These are phyloP conservation scores for Brachyhypopomus gauderio DNA, from an alignment of 2,113 vertebrate species.

Conservation along the genomic window DNA sequence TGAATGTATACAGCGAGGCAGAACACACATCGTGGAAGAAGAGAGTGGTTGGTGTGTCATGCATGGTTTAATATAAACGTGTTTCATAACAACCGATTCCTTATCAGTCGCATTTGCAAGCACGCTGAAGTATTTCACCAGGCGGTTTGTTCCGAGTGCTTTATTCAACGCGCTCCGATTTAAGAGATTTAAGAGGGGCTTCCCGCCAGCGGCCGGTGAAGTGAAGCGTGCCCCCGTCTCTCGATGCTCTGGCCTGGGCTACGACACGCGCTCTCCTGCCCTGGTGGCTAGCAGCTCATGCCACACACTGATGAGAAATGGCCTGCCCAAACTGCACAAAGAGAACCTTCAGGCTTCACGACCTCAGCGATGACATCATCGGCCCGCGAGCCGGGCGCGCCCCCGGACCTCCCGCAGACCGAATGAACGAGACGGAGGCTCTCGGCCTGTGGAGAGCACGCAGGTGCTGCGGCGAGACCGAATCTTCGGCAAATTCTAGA, in stretches of 20 bases:
- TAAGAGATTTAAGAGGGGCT: too few species aligned
- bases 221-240: too few species aligned
- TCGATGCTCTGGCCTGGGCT: too few species aligned
- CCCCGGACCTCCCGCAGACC: not conserved
- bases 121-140: not conserved
- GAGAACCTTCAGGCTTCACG: too few species aligned
- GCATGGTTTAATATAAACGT: not conserved
- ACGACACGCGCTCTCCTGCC: too few species aligned
- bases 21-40: not conserved
- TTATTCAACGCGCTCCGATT: too few species aligned
- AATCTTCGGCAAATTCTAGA: not conserved
- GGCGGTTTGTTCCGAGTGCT: too few species aligned
- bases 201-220: too few species aligned
- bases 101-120: not conserved
- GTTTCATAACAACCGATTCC: not conserved
- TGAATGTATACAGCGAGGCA: not conserved
- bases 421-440: not conserved
- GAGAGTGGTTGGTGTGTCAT: not conserved
- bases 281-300: too few species aligned
- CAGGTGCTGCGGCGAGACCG: not conserved
- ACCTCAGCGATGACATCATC: constrained; percentile 5
- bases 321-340: too few species aligned
- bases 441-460: not conserved
- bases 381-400: not conserved
- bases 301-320: too few species aligned